Base-by-base conservation (phyloP, 2,797 vertebrate species). In the Champsocephalus gunnari region DNA sequence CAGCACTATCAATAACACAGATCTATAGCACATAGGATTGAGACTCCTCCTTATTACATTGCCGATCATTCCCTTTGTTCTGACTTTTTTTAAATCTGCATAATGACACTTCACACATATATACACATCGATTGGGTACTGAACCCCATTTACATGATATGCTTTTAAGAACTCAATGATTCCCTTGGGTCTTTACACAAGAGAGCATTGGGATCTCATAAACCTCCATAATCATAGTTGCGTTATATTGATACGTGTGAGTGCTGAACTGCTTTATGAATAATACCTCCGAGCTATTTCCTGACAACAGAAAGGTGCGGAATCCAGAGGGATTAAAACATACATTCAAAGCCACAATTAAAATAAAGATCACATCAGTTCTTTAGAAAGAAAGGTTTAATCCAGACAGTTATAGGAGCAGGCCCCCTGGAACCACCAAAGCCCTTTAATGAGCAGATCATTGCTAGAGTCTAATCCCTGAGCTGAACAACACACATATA, bases 61-160 rank as follows among this genome's bases (percentile, higher is more conserved):
- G 41, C 66, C 8, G 12, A 76, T 79, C 73, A 62, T 83, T 66
- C 78, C 67, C 82, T 81, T 76, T 59, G 34, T 74, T 71, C 58
- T 28, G 66, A 44, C 47, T 69, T 83, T 69, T 53, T 7, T 7
- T 17, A 67, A 66, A 66, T 51, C 60, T 53, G 32, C 32, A 43
- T 67, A 11, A 60, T 69, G 72, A 59, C 47, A 28, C 41, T 16
- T 38, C 64, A 45, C 58, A n/a, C 53, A 58, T 38, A 9, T 41
- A 43, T 1, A 57, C 12, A 55, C 59, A 60, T 7, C 16, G 41
- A 70, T 60, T 0, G 3, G 57, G 32, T 32, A 44, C 45, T 61
- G 49, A 58, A 56, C 2, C 4, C 9, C 43, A 50, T 43, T 51
- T 21, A 34, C 12, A 55, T 51, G 34, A 34, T 14, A 38, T 0